These are phyloP conservation scores for Lepisosteus osseus DNA, from an alignment of 2,113 vertebrate genomes.

Conservation along the genomic window DNA sequence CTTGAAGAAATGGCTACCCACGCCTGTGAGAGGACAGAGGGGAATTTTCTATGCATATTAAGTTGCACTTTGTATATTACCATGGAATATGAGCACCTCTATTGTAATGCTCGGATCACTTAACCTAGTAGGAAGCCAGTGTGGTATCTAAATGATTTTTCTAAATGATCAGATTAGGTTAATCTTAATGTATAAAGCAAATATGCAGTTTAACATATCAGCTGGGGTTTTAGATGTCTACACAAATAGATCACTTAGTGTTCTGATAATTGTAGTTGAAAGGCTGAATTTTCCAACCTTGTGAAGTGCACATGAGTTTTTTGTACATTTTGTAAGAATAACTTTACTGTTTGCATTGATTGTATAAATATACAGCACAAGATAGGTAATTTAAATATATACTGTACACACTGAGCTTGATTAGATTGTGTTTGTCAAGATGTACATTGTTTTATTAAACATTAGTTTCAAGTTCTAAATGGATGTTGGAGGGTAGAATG, in stretches of 20 bases:
- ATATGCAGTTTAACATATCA: conserved; percentile 29
- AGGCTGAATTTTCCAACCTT: conserved; percentile 11
- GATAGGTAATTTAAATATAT: too few relatives aligned
- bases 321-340: background rate
- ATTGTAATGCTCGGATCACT: conserved; percentile 23
- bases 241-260: conserved; percentile 12
- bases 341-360: conserved; percentile 17
- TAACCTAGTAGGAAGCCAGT: conserved; percentile 18
- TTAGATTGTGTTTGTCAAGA: too few relatives aligned
- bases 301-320: background rate
- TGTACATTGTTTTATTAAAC: too few relatives aligned
- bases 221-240: conserved; percentile 17
- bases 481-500: too few relatives aligned
- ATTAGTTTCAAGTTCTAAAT: too few relatives aligned
- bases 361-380: background rate
- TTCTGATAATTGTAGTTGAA: conserved; percentile 16
- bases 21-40: conserved; percentile 25
- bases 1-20: conserved; percentile 31
- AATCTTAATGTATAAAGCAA: conserved; percentile 12
- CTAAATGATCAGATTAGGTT: conserved; percentile 10
- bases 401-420: too few relatives aligned
- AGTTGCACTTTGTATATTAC: conserved; percentile 36
- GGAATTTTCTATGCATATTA: conserved; percentile 46
- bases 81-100: conserved; percentile 39
- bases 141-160: background rate